Evolutionary conservation across 1,140 invertebrate species (phyloP).

Genomic region (Drosophila aff.): DNA sequence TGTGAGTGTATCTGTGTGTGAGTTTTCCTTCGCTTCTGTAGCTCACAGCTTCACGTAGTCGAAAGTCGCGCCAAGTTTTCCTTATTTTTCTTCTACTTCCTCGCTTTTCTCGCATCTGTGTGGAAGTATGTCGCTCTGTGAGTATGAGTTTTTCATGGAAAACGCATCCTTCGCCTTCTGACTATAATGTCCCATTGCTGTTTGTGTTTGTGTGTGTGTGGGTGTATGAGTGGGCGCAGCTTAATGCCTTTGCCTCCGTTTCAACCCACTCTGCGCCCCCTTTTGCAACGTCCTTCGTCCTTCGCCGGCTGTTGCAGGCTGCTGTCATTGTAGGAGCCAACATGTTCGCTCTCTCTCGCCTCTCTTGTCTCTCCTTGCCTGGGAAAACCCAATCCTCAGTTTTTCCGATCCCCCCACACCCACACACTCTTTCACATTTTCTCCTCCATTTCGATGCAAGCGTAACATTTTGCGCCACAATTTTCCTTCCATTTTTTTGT

Average conservation of each 20-base stretch:
- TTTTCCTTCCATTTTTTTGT: conserved; percentile 45
- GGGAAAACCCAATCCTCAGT: conserved; percentile 37
- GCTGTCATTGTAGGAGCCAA: conserved; percentile 76
- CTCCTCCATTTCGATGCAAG: conserved; percentile 55
- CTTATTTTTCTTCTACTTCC: conserved; percentile 1
- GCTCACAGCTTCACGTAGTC: conserved; percentile 43
- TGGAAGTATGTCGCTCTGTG: conserved; percentile 60
- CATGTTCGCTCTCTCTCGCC: conserved; percentile 42
- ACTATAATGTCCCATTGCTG: conserved; percentile 57
- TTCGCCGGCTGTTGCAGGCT: conserved; percentile 72
- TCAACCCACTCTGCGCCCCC: conserved; percentile 3
- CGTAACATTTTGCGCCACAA: conserved; percentile 77
- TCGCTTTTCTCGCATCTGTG: conserved; percentile 27
- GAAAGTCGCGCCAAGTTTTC: conserved; percentile 46
- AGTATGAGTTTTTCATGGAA: conserved; percentile 66
- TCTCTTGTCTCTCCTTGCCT: not conserved
- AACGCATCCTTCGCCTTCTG: conserved; percentile 75
- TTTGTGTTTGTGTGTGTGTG: conserved; percentile 28
- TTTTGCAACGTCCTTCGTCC: conserved; percentile 63
- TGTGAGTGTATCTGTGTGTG: conserved; percentile 5
- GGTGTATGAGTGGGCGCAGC: conserved; percentile 54
- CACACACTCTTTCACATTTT: not conserved
- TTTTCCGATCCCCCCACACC: not conserved
- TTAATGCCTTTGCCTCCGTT: conserved; percentile 75
- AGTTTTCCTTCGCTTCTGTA: conserved; percentile 56